Conservation (phyloP, 2,888 invertebrate species). For the Spisula subtruncata region DNA sequence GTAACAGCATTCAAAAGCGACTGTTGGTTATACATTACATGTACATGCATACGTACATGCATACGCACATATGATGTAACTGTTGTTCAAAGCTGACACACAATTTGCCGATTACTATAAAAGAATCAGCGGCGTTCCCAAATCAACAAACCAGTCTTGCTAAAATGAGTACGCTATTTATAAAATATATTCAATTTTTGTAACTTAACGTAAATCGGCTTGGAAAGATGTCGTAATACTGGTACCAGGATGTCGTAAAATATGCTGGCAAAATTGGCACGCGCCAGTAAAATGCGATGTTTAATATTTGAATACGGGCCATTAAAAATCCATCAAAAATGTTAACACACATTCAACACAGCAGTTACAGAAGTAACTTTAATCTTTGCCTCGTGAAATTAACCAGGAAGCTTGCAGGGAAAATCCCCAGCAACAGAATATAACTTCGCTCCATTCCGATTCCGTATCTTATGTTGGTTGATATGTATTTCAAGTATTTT, state of each 20-base stretch:
- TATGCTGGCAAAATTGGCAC: constrained; percentile 33
- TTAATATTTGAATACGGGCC: constrained; percentile 28
- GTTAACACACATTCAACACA: not conserved
- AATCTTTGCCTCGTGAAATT: not conserved
- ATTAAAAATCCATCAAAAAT: constrained; percentile 40
- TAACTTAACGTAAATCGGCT: constrained; percentile 17
- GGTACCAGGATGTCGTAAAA: constrained; percentile 25
- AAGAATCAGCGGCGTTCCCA: not conserved
- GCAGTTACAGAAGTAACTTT: not conserved
- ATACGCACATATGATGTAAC: too few species aligned
- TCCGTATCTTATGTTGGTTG: not conserved
- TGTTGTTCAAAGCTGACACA: too few species aligned
- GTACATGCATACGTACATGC: too few species aligned
- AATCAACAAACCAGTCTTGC: constrained; percentile 2
- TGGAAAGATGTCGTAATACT: constrained; percentile 17
- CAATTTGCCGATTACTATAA: too few species aligned
- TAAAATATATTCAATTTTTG: too few species aligned
- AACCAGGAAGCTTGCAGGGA: not conserved
- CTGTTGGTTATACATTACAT: too few species aligned
- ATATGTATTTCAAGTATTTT: not conserved
- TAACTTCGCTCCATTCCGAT: not conserved
- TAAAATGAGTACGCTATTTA: too few species aligned
- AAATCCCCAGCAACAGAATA: not conserved
- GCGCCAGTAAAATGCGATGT: constrained; percentile 21
- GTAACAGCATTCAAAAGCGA: too few species aligned